Evolutionary conservation across 2,797 vertebrate genomes (phyloP).

Genomic region (Ctenochaetus hawaiiensis): DNA sequence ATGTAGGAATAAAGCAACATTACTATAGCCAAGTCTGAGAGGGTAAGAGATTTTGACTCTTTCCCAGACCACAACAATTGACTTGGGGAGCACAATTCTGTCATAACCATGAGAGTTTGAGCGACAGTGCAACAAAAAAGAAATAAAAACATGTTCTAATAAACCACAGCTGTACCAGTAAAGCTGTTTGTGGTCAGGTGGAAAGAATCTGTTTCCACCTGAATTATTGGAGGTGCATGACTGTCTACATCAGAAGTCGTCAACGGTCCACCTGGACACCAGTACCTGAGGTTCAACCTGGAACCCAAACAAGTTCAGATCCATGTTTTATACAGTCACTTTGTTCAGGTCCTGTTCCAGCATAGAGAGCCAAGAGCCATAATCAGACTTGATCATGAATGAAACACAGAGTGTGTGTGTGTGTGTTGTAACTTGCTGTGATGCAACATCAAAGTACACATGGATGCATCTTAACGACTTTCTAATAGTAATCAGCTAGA

Average conservation of each 20-base stretch:
- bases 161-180: constrained; percentile 7
- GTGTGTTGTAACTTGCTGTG: too few relatives aligned
- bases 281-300: too few relatives aligned
- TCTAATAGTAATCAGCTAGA: too few relatives aligned
- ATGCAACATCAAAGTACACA: too few relatives aligned
- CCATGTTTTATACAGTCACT: too few relatives aligned
- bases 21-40: background rate
- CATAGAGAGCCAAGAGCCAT: too few relatives aligned
- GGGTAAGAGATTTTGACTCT: constrained; percentile 6
- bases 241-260: background rate
- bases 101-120: constrained; percentile 8
- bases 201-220: constrained; percentile 7
- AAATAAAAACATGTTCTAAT: background rate
- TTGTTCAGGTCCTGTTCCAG: too few relatives aligned
- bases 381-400: too few relatives aligned
- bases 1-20: background rate
- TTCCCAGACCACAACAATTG: constrained; percentile 23
- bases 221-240: background rate
- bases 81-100: background rate
- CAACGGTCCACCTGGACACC: too few relatives aligned
- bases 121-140: background rate
- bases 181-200: constrained; percentile 8
- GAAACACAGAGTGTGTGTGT: too few relatives aligned
- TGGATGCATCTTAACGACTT: too few relatives aligned
- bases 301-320: too few relatives aligned